phyloP scores from a whole-genome alignment of 1,140 invertebrate genomes.

The Papilio dardanus region DNA sequence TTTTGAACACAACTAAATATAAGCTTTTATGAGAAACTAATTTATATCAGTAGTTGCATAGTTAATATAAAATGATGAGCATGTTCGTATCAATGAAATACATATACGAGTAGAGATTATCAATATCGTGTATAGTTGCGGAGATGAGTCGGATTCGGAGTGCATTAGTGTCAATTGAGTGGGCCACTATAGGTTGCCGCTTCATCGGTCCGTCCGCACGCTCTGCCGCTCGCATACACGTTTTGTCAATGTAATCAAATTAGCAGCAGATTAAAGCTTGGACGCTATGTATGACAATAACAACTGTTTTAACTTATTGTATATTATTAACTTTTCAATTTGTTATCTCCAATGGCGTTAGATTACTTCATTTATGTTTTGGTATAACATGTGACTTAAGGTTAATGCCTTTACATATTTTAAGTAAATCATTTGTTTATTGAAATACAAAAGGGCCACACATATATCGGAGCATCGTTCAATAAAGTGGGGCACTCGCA shows the following conservation, averaged over 20 bases:
- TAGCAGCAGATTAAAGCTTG: conserved; percentile 23
- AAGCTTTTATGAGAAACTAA: too few species aligned
- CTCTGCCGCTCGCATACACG: conserved; percentile 14
- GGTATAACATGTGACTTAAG: too few species aligned
- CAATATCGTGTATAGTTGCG: conserved; percentile 1
- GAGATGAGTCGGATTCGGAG: conserved; percentile 4
- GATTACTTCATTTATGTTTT: too few species aligned
- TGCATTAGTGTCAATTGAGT: conserved; percentile 32
- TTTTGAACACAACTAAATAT: too few species aligned
- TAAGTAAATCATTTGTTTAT: too few species aligned
- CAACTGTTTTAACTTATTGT: neutral
- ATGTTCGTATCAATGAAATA: neutral
- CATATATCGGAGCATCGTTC: neutral
- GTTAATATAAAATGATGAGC: neutral
- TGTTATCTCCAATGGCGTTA: neutral
- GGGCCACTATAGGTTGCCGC: conserved; percentile 28
- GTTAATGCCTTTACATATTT: too few species aligned
- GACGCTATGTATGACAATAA: neutral
- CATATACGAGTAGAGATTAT: conserved; percentile 5
- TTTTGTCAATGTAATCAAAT: conserved; percentile 35
- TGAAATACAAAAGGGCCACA: too few species aligned
- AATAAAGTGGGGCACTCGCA: neutral
- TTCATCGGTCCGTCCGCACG: conserved; percentile 13
- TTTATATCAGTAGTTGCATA: neutral
- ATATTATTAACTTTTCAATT: neutral